Evolutionary conservation across 1,140 invertebrate species (phyloP).

Genomic region (Drosophila kohkoa): DNA sequence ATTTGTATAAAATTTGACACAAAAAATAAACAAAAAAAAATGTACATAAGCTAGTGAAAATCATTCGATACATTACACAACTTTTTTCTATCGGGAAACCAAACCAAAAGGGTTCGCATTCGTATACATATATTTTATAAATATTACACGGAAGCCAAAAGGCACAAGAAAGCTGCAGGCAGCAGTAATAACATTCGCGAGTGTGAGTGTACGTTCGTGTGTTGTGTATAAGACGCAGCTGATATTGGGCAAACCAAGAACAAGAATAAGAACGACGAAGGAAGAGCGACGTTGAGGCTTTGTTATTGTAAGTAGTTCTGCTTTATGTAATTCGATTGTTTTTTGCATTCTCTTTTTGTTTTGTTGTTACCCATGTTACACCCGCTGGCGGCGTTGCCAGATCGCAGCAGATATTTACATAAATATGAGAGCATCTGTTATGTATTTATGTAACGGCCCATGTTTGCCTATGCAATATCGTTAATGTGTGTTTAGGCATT

Average conservation of each 20-base stretch:
- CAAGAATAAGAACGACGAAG: slow-evolving; percentile 25
- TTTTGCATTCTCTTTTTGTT: slow-evolving; percentile 34
- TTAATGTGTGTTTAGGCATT: slow-evolving; percentile 3
- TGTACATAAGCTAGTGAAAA: slow-evolving; percentile 61
- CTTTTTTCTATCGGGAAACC: slow-evolving; percentile 32
- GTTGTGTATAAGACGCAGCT: slow-evolving; percentile 25
- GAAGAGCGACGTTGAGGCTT: slow-evolving; percentile 40
- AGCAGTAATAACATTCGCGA: slow-evolving; percentile 7
- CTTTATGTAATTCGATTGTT: slow-evolving; percentile 72
- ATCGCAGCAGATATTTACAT: slow-evolving; percentile 17
- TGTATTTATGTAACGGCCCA: slow-evolving; percentile 20
- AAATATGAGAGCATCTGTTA: slow-evolving; percentile 4
- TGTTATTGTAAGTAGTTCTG: slow-evolving; percentile 68
- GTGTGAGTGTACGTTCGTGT: slow-evolving; percentile 7
- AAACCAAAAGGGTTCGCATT: slow-evolving; percentile 41
- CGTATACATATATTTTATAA: slow-evolving; percentile 28
- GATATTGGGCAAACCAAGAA: slow-evolving; percentile 29
- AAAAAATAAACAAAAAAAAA: slow-evolving; percentile 62
- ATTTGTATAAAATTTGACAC: slow-evolving; percentile 72
- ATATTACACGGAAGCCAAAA: slow-evolving; percentile 41
- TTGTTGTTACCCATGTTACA: not conserved
- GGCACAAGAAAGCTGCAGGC: not conserved
- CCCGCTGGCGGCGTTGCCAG: slow-evolving; percentile 56
- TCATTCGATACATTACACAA: slow-evolving; percentile 40
- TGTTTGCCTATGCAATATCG: not conserved